Base-by-base conservation (phyloP, 2,113 vertebrate genomes). In the Cepphus grylle region DNA sequence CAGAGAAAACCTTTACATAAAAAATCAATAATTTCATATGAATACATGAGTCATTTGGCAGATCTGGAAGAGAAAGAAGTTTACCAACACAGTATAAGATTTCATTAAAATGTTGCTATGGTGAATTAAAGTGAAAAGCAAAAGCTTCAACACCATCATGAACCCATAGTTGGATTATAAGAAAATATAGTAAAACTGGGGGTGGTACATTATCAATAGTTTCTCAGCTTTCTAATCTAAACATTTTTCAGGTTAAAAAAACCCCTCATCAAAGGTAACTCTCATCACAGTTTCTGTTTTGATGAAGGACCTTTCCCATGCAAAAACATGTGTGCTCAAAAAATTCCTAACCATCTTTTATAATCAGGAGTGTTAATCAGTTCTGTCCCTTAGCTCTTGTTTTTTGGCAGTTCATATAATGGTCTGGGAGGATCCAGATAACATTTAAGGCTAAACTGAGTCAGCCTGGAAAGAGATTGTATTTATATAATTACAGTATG, bases 391-490 rank as follows among this genome's bases (percentile, higher is more conserved):
- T 30, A 90, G 66, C 78, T 90, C 72, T 86, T 63, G n/a, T 19
- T 56, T 71, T 71, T 83, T 91, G 81, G 78, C 55, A 91, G 81
- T 73, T 77, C 72, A 38, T 27, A 38, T 91, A 88, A 88, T 96
- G 89, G 62, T 69, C 89, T 94, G 91, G 95, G 93, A 97, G 91
- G 91, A 79, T 77, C 79, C 86, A 96, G 96, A 95, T 96, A 97
- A 96, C 94, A 95, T 96, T 94, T 90, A 94, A 73, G 70, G 81
- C 56, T 92, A 59, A 56, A 91, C 73, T 93, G 94, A 96, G 81
- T 97, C 97, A 96, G 50, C 58, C 38, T 95, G 78, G 91, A 89
- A 93, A 94, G 79, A 94, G 86, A 85, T 77, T 94, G 61, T 52
- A 78, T 94, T 94, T 87, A 73, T 83, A 9, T 94, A 95, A 96